phyloP scores from a whole-genome alignment of 2,888 invertebrate species.

The Hyposoter didymator region DNA sequence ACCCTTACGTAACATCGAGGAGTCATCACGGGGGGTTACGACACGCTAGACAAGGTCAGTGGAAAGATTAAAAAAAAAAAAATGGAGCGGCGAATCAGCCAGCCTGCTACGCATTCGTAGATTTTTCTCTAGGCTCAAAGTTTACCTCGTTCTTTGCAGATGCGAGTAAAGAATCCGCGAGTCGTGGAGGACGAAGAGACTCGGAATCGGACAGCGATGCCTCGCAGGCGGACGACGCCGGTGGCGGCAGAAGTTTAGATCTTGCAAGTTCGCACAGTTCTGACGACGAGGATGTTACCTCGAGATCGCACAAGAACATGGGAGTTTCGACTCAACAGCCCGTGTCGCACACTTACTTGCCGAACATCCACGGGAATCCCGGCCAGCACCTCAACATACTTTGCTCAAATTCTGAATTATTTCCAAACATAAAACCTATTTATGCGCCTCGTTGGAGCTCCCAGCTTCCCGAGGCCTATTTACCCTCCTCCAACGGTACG shows the following conservation, averaged over 20 bases:
- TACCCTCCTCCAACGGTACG: constrained; percentile 83
- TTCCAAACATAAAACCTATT: constrained; percentile 88
- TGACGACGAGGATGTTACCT: constrained; percentile 90
- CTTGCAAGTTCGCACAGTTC: constrained; percentile 98
- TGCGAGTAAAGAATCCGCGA: constrained; percentile 74
- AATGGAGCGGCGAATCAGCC: background rate
- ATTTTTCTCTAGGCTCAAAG: background rate
- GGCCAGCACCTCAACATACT: constrained; percentile 82
- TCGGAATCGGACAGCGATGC: constrained; percentile 93
- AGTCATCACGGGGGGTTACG: constrained; percentile 76
- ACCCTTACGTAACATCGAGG: constrained; percentile 81
- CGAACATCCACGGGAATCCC: constrained; percentile 85
- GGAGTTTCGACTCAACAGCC: constrained; percentile 81
- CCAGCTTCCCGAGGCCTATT: constrained; percentile 88
- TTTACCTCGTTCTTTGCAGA: constrained; percentile 64
- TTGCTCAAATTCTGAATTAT: constrained; percentile 88
- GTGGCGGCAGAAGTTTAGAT: constrained; percentile 92
- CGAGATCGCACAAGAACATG: constrained; percentile 81
- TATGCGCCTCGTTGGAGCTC: constrained; percentile 89
- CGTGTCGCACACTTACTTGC: constrained; percentile 85
- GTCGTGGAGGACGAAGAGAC: constrained; percentile 86
- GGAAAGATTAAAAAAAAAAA: background rate
- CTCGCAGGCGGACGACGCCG: constrained; percentile 83
- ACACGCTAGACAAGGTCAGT: constrained; percentile 78
- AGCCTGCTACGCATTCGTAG: background rate